Evolutionary conservation across 2,113 vertebrate genomes (phyloP).

Genomic region (Lipophrys pholis): DNA sequence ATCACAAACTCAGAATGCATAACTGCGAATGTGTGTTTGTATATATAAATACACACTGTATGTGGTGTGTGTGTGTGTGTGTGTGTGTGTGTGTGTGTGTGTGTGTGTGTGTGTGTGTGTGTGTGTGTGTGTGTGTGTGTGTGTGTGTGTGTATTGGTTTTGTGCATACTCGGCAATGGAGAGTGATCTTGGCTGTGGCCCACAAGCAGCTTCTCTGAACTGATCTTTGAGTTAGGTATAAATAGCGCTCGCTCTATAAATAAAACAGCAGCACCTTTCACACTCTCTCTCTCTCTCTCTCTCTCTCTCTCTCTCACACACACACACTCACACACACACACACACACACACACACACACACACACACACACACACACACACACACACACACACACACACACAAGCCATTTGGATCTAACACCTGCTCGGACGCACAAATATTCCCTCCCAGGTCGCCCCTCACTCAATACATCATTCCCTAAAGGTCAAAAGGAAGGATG

Average conservation of each 20-base stretch:
- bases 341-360: constrained; percentile 17
- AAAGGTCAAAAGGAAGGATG: constrained; percentile 57
- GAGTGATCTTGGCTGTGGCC: constrained; percentile 77
- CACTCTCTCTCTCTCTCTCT: constrained; percentile 32
- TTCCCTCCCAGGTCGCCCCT: constrained; percentile 20
- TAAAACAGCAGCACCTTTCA: constrained; percentile 80
- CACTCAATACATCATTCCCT: constrained; percentile 49
- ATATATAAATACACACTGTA: background rate
- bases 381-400: no score
- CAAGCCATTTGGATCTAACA: constrained; percentile 35
- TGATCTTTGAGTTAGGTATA: constrained; percentile 81
- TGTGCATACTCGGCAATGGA: constrained; percentile 69
- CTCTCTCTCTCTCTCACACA: constrained; percentile 20
- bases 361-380: constrained; percentile 29
- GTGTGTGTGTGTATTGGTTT: constrained; percentile 34
- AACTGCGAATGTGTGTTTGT: constrained; percentile 18
- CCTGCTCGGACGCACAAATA: constrained; percentile 43
- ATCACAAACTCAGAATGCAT: constrained; percentile 18
- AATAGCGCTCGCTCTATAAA: constrained; percentile 81
- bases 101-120: constrained; percentile 28
- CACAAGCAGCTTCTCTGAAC: constrained; percentile 78
- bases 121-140: constrained; percentile 17
- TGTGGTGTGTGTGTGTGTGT: constrained; percentile 30
- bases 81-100: constrained; percentile 26
- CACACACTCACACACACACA: constrained; percentile 24